phyloP scores from a whole-genome alignment of 2,113 vertebrate genomes.

The Amazona guildingii region DNA sequence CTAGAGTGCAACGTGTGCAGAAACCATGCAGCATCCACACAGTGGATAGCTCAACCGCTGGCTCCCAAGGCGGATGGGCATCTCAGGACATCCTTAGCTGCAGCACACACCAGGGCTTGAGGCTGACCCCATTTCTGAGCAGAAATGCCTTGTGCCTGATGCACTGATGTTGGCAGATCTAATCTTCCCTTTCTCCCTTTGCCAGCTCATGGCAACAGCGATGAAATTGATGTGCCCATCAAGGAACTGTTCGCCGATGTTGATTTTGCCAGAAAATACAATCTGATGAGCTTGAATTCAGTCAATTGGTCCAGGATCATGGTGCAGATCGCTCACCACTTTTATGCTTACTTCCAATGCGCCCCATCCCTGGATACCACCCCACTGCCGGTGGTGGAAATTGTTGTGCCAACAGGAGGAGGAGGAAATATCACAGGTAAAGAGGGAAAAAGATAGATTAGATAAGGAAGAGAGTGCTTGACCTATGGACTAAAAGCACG shows the following conservation, averaged over 20 bases:
- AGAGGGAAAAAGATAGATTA: neutral
- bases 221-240: slow-evolving; percentile 86
- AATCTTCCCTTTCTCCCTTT: neutral
- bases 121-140: neutral
- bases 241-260: slow-evolving; percentile 83
- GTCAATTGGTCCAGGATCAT: slow-evolving; percentile 92
- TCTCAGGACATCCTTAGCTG: neutral
- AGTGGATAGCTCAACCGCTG: neutral
- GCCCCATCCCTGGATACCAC: slow-evolving; percentile 8
- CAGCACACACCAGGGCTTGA: neutral
- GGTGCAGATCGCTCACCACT: slow-evolving; percentile 88
- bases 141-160: neutral
- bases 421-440: slow-evolving; percentile 89
- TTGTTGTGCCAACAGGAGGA: slow-evolving; percentile 91
- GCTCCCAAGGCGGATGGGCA: neutral
- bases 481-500: slow-evolving; percentile 22
- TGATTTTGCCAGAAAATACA: slow-evolving; percentile 75
- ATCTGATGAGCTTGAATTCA: slow-evolving; percentile 91
- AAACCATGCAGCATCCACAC: accelerated
- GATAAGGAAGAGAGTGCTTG: neutral
- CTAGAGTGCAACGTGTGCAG: neutral
- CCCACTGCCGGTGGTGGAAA: slow-evolving; percentile 78
- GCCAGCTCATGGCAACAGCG: slow-evolving; percentile 87
- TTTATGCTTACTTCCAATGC: slow-evolving; percentile 88
- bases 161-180: neutral